Base-by-base conservation (phyloP, 2,888 invertebrate genomes). In the Globia sparganii region DNA sequence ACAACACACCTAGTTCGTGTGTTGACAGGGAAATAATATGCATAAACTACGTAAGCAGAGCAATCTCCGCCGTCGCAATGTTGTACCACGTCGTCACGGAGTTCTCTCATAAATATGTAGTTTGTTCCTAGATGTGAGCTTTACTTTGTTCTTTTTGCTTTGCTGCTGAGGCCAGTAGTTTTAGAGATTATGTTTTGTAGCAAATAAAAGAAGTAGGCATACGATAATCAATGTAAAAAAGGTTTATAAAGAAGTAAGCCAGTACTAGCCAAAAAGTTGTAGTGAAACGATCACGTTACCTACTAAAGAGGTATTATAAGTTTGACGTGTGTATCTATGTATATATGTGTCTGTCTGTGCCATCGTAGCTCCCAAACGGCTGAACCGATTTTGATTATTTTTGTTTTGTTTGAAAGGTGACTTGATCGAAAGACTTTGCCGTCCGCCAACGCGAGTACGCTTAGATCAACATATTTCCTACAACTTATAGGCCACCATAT, bases 71-170 rank as follows among this genome's bases (percentile, higher is more conserved):
- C 71, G 78, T 80, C 76, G 80, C 85, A 81, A 85, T 79, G 65
- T 86, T 80, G 76, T 72, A 68, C 62, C 74, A 61, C 77, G 31
- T 37, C 75, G 77, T 80, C 85, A 79, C 78, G 72, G 78, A 83
- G 81, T 78, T 67, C 64, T 71, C 82, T 87, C 86, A 88, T 90
- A 90, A 86, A 88, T 89, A 91, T 90, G 87, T 86, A 87, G 87
- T 88, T 84, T 81, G 83, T 86, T 78, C 67, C 59, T 80, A 53
- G 71, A 80, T 77, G 74, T 78, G 77, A 85, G 77, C 75, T 72
- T 70, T 46, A 71, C 31, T 81, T 74, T 67, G 53, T 78, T 77
- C 70, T 68, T 81, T 86, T 85, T 84, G 67, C 65, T 81, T 56
- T 53, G 25, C 34, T 49, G 21, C 37, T 70, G 46, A 59, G 43